These are phyloP conservation scores for Strigamia crassipes DNA, from an alignment of 2,888 invertebrate genomes.

Conservation along the genomic window DNA sequence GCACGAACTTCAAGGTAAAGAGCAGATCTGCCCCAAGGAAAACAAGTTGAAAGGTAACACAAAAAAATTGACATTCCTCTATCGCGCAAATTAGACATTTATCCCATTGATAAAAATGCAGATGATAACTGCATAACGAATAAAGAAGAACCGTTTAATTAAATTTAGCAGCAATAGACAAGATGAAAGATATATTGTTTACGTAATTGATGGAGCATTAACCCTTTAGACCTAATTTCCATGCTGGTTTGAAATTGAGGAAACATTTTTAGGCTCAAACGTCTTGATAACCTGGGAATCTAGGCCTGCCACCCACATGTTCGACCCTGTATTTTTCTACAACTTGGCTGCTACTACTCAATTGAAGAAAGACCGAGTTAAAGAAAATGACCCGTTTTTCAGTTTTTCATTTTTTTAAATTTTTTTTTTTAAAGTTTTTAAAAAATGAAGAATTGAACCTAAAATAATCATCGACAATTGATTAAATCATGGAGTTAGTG, in stretches of 20 bases:
- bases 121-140: conserved; percentile 24
- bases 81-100: conserved; percentile 3
- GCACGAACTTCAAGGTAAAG: conserved; percentile 21
- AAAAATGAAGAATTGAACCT: too few relatives aligned
- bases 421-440: too few relatives aligned
- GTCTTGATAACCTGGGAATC: conserved; percentile 5
- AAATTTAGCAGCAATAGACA: background rate
- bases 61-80: conserved; percentile 14
- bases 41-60: background rate
- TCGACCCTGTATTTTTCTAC: background rate
- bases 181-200: background rate
- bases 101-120: conserved; percentile 19
- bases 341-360: background rate
- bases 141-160: background rate
- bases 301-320: background rate
- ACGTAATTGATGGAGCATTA: background rate
- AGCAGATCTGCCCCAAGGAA: conserved; percentile 4
- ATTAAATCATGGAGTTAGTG: too few relatives aligned
- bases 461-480: too few relatives aligned
- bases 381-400: background rate
- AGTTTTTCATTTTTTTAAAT: too few relatives aligned
- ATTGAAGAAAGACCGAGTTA: background rate
- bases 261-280: conserved; percentile 16
- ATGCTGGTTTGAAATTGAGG: background rate
- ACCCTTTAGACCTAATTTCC: conserved; percentile 21